Percentiles rank a stretch among this genome's conserved stretches.
Conservation (phyloP, 30 jellyfish, hydroid and myxozoan species). For the Aurelia aurita complex sp. Pacific region DNA sequence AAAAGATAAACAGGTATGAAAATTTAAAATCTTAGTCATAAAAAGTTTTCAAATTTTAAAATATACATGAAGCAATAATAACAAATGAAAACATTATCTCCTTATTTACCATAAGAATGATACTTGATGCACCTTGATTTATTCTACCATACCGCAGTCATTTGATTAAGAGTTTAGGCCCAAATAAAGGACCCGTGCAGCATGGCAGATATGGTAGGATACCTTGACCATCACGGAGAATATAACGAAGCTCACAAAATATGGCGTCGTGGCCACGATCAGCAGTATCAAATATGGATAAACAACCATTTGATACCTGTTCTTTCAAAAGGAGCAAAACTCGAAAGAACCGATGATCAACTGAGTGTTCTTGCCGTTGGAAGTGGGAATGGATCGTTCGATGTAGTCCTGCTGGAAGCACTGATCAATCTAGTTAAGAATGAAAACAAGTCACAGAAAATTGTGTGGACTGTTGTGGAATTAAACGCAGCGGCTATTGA, state of each 20-base stretch:
- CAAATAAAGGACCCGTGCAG: too few species aligned
- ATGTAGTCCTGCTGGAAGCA: background rate
- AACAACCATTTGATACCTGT: background rate
- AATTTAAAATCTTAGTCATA: too few species aligned
- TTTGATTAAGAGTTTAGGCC: too few species aligned
- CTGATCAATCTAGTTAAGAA: background rate
- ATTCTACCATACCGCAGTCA: too few species aligned
- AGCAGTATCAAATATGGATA: constrained; percentile 2
- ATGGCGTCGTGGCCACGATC: constrained; percentile 15
- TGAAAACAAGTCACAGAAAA: background rate
- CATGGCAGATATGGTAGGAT: background rate
- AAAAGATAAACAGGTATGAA: too few species aligned
- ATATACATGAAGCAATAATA: too few species aligned
- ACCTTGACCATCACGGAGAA: background rate
- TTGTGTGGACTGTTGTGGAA: constrained; percentile 4
- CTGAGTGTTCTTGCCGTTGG: background rate
- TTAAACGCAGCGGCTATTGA: background rate
- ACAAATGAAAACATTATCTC: too few species aligned
- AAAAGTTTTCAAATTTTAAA: too few species aligned
- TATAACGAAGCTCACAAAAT: background rate
- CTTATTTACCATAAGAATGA: too few species aligned
- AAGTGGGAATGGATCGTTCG: constrained; percentile 11
- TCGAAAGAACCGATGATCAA: background rate
- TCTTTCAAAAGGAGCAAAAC: background rate
- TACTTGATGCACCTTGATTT: too few species aligned